These are phyloP conservation scores for Oscarella lobularis DNA, from an alignment of 37 sponge, comb jelly and placozoan species.

Conservation along the genomic window DNA sequence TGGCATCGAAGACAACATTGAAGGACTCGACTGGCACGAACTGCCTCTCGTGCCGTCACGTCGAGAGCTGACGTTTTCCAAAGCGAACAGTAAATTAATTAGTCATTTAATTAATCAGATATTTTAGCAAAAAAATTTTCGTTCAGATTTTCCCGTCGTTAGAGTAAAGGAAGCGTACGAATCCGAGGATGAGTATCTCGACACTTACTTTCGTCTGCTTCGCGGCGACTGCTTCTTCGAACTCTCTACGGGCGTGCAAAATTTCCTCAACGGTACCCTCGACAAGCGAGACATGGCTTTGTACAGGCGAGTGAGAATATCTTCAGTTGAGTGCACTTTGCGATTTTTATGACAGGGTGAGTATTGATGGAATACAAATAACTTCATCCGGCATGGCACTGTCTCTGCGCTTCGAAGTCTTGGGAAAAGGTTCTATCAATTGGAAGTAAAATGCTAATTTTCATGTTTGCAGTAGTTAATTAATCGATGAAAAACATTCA, in stretches of 20 bases:
- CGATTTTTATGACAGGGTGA: not conserved
- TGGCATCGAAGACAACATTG: not conserved
- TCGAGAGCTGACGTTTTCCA: not conserved
- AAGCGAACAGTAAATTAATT: no score
- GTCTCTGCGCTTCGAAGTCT: not conserved
- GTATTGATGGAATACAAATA: not conserved
- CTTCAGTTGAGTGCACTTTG: not conserved
- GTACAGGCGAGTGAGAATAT: conserved; percentile 8
- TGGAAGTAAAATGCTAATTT: not conserved
- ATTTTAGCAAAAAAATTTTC: no score
- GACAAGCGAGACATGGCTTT: conserved; percentile 18
- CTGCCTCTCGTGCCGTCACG: not conserved
- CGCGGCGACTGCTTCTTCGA: conserved; percentile 13
- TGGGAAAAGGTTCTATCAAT: not conserved
- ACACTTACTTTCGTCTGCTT: conserved; percentile 14
- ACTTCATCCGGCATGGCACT: not conserved
- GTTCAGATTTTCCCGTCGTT: conserved; percentile 1
- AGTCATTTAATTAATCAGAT: no score
- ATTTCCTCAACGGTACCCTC: not conserved
- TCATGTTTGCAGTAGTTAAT: not conserved
- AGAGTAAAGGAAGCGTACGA: not conserved
- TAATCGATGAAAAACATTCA: not conserved
- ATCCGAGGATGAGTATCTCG: conserved; percentile 7
- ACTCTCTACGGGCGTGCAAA: conserved; percentile 7
- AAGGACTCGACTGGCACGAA: not conserved